Evolutionary conservation across 92 coral and sea anemone species (phyloP).

Genomic region (Zoanthus sociatus): DNA sequence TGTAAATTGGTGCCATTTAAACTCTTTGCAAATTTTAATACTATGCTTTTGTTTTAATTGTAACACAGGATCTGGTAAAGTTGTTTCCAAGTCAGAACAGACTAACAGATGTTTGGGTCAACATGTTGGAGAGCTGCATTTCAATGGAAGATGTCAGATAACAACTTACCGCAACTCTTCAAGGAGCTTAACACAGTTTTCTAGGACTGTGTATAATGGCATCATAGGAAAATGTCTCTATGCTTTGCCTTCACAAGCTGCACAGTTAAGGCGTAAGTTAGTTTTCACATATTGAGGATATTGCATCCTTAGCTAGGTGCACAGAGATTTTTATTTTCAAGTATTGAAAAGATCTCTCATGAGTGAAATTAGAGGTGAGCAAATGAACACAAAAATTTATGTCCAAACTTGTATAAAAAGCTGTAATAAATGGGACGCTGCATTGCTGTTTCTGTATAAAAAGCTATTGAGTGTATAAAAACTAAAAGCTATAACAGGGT

Average conservation of each 20-base stretch:
- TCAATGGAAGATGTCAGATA: neutral
- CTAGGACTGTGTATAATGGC: conserved; percentile 41
- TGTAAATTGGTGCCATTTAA: no score
- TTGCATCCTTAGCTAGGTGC: no score
- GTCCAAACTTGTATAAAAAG: no score
- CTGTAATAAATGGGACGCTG: no score
- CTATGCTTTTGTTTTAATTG: neutral
- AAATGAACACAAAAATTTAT: no score
- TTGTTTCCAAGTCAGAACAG: conserved; percentile 29
- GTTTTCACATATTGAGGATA: no score
- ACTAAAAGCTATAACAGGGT: no score
- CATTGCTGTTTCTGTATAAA: no score
- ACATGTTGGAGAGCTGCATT: neutral
- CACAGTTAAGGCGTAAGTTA: conserved; percentile 51
- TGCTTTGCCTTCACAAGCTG: conserved; percentile 37
- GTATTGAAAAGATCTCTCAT: no score
- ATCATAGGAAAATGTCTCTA: neutral
- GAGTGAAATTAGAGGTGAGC: no score
- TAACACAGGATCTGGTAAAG: conserved; percentile 11
- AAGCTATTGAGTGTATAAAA: no score
- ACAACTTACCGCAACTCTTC: neutral
- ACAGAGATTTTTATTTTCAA: no score
- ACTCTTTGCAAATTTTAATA: neutral
- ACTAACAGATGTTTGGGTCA: neutral
- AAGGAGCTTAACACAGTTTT: conserved; percentile 11